Conservation (phyloP, 2,113 vertebrate species). For the Stictonetta naevosa region DNA sequence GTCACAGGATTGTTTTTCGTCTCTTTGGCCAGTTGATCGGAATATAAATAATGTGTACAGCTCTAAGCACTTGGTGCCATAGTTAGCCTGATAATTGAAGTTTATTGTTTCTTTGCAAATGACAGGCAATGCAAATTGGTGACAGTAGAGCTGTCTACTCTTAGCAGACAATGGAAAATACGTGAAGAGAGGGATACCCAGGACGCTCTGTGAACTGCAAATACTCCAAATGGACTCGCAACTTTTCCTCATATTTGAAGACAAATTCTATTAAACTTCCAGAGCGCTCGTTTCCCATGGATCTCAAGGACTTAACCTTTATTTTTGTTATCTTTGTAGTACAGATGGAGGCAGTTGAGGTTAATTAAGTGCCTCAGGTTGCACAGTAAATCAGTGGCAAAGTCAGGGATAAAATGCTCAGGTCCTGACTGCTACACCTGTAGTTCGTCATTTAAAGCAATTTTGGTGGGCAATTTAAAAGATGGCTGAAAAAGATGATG, state of each 20-base stretch:
- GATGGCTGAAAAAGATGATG: background rate
- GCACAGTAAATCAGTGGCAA: slow-evolving; percentile 1
- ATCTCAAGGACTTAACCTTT: slow-evolving; percentile 34
- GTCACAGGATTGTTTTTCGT: background rate
- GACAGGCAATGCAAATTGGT: background rate
- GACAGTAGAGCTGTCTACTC: background rate
- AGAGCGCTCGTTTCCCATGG: background rate
- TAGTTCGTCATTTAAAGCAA: background rate
- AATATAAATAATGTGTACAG: background rate
- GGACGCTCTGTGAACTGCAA: background rate
- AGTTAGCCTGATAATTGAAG: background rate
- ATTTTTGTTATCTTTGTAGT: slow-evolving; percentile 53
- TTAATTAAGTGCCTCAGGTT: slow-evolving; percentile 56
- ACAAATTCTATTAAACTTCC: background rate
- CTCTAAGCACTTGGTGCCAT: background rate
- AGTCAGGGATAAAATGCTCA: background rate
- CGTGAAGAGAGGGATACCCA: background rate
- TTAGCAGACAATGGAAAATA: background rate
- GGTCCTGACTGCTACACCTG: background rate
- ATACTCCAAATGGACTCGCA: background rate
- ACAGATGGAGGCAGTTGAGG: background rate
- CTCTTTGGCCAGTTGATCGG: background rate
- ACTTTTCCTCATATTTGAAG: background rate
- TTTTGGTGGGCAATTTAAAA: slow-evolving; percentile 17
- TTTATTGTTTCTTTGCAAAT: background rate